Evolutionary conservation across 2,888 invertebrate genomes (phyloP), one percentile per base, ranked within the genome.

Genomic region (Aquatica leii): DNA sequence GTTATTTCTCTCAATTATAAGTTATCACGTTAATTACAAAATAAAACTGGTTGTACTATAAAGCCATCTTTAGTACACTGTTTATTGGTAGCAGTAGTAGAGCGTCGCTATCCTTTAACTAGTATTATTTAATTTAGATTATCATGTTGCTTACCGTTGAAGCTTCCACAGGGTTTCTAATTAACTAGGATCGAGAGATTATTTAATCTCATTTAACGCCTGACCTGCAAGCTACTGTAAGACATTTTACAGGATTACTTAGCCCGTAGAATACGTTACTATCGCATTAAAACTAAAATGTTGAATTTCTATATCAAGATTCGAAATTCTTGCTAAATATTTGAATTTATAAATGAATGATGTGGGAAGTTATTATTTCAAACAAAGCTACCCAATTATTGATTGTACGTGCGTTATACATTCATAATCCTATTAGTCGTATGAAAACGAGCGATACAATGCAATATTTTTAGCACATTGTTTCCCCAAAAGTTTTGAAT

Each of bases 91-190:
- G n/a, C n/a, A n/a, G n/a, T 12, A 59, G 34, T 24, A 59, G 37
- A 64, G 56, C 55, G 64, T 54, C 62, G 65, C 65, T 50, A 72
- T 71, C 72, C 71, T 71, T 71, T 73, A 71, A 70, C 71, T 71
- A 74, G 75, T 74, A 77, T 77, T 78, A 78, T 79, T 78, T 77
- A 77, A 79, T 79, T 79, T 77, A 75, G 77, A 77, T 78, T 77
- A 78, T 77, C 76, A 74, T 71, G 71, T 70, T 69, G 69, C 68
- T 56, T 70, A 70, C 68, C 69, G 65, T 62, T 67, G 69, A 69
- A 68, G 71, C 73, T 74, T 75, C 73, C 74, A 54, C 72, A 74
- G 73, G 72, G 70, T 73, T 24, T 71, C 73, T 77, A 78, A 78
- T 78, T 78, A 78, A 76, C 76, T 73, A 73, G 74, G 75, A 75